Evolutionary conservation across 2,113 vertebrate species (phyloP), one percentile per base, ranked within the genome.

Genomic region (Chiloscyllium plagiosum): DNA sequence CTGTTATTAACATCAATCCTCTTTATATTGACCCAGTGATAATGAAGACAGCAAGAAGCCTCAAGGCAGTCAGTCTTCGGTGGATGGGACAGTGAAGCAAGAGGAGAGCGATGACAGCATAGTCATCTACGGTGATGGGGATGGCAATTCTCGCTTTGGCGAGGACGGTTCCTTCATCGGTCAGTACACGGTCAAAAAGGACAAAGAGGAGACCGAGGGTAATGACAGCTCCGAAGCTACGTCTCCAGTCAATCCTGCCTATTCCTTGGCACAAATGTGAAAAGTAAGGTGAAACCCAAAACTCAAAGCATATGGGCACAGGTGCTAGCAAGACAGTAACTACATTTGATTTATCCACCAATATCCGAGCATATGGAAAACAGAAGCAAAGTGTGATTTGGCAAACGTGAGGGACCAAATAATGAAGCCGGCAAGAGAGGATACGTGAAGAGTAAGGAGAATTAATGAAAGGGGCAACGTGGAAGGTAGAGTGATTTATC

Each of bases 171-270:
- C 99, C 56, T 99, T 99, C 96, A 99, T 99, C 1, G 99, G 99
- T 96, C 99, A 99, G 97, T 99, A 99, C 98, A 99, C 99, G 0
- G 99, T 99, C 96, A 99, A 98, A 97, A 99, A 99, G 97, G 99
- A 99, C 98, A 99, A 99, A 96, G 99, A 99, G 13, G 99, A 99
- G 96, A 99, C 99, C 0, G 99, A 99, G 97, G 99, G 99, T 97
- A 99, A 99, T 0, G 99, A 99, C 97, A 99, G 99, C 98, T 99
- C 99, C 0, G 99, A 99, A 97, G 99, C 99, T 97, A 99, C 99
- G 0, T 99, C 99, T 0, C 99, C 99, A 0, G 99, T 99, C 97
- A 99, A 99, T 0, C 99, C 99, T 96, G 99, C 99, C 97, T 99
- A 99, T 96, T 99, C 99, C 0, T 96, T 99, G 97, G 99, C 99